A percentile compares a stretch with the other conserved stretches of the same genome.
phyloP scores from a whole-genome alignment of 2,797 vertebrate genomes.

The Sebastiscus tertius region DNA sequence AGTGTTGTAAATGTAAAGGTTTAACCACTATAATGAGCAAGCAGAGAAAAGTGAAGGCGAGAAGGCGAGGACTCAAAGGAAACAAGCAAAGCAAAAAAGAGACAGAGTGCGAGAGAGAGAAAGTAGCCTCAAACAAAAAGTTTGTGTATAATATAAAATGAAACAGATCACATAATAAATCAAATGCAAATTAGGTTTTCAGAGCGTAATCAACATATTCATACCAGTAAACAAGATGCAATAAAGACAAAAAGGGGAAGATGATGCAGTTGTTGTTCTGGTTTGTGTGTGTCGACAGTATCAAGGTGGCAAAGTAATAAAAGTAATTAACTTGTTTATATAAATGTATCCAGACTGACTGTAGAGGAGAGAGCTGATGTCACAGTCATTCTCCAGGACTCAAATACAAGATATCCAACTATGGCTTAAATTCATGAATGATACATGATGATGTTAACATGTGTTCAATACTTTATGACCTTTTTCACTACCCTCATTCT shows the following conservation, averaged over 20 bases:
- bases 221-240: constrained; percentile 1
- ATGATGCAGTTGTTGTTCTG: background rate
- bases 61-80: background rate
- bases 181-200: constrained; percentile 19
- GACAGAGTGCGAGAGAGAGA: background rate
- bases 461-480: background rate
- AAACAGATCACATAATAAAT: constrained; percentile 21
- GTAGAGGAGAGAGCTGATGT: background rate
- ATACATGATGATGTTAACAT: background rate
- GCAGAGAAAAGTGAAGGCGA: background rate
- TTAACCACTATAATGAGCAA: constrained; percentile 23
- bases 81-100: background rate
- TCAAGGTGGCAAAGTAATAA: background rate
- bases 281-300: background rate
- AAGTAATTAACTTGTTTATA: constrained; percentile 2
- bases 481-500: background rate
- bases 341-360: background rate
- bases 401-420: background rate
- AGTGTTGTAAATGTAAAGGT: constrained; percentile 25
- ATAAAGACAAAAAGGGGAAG: background rate
- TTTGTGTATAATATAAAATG: background rate
- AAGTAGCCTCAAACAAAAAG: background rate
- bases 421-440: background rate
- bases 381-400: background rate
- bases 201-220: constrained; percentile 27